Evolutionary conservation across 2,888 invertebrate species (phyloP).

Genomic region (Diabrotica balteata): DNA sequence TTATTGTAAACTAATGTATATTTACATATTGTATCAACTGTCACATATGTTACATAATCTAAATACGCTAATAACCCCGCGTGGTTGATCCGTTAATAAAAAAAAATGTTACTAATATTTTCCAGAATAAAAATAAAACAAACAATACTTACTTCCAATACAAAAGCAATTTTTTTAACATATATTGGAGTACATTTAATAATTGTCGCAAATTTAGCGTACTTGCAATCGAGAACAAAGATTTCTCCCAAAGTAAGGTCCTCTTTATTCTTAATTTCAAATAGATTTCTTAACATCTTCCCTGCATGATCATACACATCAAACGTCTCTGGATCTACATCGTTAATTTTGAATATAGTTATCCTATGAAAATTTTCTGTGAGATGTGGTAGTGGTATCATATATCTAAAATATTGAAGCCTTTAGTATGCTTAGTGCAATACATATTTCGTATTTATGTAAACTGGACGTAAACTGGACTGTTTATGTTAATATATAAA

Average conservation of each 20-base stretch:
- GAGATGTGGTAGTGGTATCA: neutral
- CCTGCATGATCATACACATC: neutral
- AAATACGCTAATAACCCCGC: no score
- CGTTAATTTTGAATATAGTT: neutral
- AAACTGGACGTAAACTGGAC: no score
- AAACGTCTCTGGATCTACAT: slow-evolving; percentile 6
- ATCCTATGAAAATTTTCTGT: slow-evolving; percentile 4
- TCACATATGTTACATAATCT: no score
- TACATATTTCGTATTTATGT: no score
- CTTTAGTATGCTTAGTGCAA: no score
- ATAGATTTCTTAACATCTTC: slow-evolving; percentile 9
- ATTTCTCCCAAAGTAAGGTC: slow-evolving; percentile 20
- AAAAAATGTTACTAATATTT: neutral
- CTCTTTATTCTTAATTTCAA: slow-evolving; percentile 19
- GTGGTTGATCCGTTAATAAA: no score
- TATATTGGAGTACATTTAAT: slow-evolving; percentile 8
- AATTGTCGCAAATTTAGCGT: slow-evolving; percentile 15
- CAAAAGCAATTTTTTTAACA: slow-evolving; percentile 13
- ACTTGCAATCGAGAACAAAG: slow-evolving; percentile 18
- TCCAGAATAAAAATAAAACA: neutral
- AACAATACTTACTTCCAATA: slow-evolving; percentile 19
- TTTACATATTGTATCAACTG: no score
- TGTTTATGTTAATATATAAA: no score
- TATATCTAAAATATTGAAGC: neutral
- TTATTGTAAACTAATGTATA: no score